phyloP scores from a whole-genome alignment of 2,888 invertebrate species.

The Hemithea aestivaria region DNA sequence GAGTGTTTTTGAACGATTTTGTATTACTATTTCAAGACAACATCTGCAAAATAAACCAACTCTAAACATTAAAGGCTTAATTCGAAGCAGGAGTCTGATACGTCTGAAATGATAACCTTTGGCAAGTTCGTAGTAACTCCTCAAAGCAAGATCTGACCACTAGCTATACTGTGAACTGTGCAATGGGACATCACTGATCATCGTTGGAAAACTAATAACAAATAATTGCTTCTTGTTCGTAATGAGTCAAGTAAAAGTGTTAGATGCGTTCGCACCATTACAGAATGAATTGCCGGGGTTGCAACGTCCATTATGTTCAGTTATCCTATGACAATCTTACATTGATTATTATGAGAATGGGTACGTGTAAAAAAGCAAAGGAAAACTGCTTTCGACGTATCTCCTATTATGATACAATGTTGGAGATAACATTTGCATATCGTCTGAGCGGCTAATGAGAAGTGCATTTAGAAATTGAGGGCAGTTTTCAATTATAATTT shows the following conservation, averaged over 20 bases:
- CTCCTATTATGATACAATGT: slow-evolving; percentile 26
- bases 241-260: slow-evolving; percentile 58
- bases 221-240: slow-evolving; percentile 31
- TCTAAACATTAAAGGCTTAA: no score
- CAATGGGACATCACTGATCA: slow-evolving; percentile 16
- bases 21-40: no score
- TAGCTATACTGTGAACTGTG: slow-evolving; percentile 3
- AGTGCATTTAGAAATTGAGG: slow-evolving; percentile 1
- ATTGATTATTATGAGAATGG: slow-evolving; percentile 64
- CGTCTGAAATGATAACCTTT: no score
- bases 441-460: slow-evolving; percentile 1
- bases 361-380: slow-evolving; percentile 35
- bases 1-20: no score
- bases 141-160: not conserved
- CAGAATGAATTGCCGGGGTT: slow-evolving; percentile 29
- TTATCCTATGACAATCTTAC: slow-evolving; percentile 50
- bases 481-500: no score
- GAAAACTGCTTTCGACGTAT: slow-evolving; percentile 46
- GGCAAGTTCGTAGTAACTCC: no score
- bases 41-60: no score
- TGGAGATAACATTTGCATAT: slow-evolving; percentile 18
- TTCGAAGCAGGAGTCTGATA: no score
- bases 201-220: slow-evolving; percentile 25
- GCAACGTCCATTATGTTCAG: slow-evolving; percentile 58
- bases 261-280: slow-evolving; percentile 65